Evolutionary conservation across 2,797 vertebrate species (phyloP), one percentile per base, ranked within the genome.

Genomic region (Cuculus canorus): DNA sequence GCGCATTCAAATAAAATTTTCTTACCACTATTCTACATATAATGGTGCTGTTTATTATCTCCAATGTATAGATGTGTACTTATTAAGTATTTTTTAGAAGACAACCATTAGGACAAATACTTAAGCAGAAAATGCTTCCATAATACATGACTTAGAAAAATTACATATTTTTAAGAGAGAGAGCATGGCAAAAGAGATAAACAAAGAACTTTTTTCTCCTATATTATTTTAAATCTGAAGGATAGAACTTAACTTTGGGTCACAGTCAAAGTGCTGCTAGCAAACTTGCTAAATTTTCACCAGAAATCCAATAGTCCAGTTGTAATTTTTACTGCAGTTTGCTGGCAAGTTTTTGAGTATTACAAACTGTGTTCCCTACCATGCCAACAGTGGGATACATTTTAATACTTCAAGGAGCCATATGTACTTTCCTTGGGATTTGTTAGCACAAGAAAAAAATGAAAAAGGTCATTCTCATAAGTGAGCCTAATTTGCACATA

Each of bases 391-490:
- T 5, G 2, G 81, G 73, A 91, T 88, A 90, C 65, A 66, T 92
- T 97, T 96, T 94, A 97, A 92, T 95, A 88, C 72, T 86, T 18
- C 8, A 15, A 90, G 83, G 87, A 97, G 92, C 54, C 89, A 95
- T 91, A 73, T 95, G 82, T 82, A 93, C 56, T 92, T 90, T 92
- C 79, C 83, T 90, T 83, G 85, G 52, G 82, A 89, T 96, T 92
- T 88, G 92, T 91, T 96, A 94, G 86, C 27, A 95, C 57, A 80
- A 90, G 76, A 92, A 81, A 95, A 91, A 91, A 95, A 93, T 4
- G 43, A 56, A 86, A 95, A 95, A 96, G 88, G 94, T 96, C 82
- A 60, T 86, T 96, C 95, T 96, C 89, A 72, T 92, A 96, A 96
- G 30, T 41, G 50, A 95, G 82, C n/a, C 59, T 94, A 86, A 93